Base-by-base conservation (phyloP, 2,888 invertebrate species). In the Baronia brevicornis region DNA sequence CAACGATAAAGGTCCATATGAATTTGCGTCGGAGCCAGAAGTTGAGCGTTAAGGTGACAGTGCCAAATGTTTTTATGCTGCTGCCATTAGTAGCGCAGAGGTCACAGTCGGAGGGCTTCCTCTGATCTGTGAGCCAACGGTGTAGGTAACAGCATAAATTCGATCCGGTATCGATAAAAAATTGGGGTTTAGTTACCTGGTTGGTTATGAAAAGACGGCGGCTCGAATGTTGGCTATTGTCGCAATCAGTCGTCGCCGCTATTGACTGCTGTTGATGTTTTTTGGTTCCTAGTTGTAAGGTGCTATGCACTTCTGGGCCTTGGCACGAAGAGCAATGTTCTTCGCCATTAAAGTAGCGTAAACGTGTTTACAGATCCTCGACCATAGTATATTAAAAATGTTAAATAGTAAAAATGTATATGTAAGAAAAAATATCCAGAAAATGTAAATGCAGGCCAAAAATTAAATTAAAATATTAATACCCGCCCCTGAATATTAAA, bases 151-250 rank as follows among this genome's bases (percentile, higher is more conserved):
- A 39, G 7, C 44, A 42, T 1, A 46, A 9, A 6, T 42, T 41
- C 1, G 43, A 42, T 1, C 45, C 42, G 1, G 45, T 44, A 17
- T 44, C 41, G 1, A 48, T 31, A 0, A 40, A 10, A 15, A 34
- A 40, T 3, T 14, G 24, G 2, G 9, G 20, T 12, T 33, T 33
- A 3, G 30, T 19, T 0, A 2, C 2, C n/a, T 8, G 17, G 31
- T 39, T 39, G 1, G 36, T 38, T 2, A 43, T 21, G 20, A 46
- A 46, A 1, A 41, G 19, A 14, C 46, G 46, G 24, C 41, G 27
- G 25, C 34, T 22, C 3, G 15, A 5, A 13, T 7, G 20, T 12
- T 19, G 11, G 4, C 12, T 2, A 1, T 11, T 2, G 8, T 17
- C 13, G 26, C 44, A 39, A 19, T 40, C 44, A 33, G 28, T 18